Evolutionary conservation across 2,797 vertebrate genomes (phyloP), one percentile per base, ranked within the genome.

Genomic region (Ammospiza maritima): DNA sequence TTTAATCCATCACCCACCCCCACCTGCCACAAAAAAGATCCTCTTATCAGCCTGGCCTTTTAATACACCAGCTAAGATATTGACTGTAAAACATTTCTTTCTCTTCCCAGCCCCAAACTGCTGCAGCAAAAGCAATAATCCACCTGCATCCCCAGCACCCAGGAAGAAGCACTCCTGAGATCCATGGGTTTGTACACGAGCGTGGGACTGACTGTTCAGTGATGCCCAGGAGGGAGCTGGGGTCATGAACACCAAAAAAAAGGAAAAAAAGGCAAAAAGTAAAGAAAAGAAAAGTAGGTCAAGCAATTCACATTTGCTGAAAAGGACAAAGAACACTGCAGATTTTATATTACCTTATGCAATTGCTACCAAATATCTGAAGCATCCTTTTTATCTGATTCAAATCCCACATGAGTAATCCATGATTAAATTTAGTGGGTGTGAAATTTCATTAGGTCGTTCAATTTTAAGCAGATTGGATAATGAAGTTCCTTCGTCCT

Each of bases 391-490:
- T 80, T 60, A 90, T 81, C 91, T 76, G 90, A 96, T 95, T 95
- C 86, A 95, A 96, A 93, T 93, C 82, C 96, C 91, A 85, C 72
- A 72, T 38, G 86, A 95, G 87, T 60, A 90, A 96, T 95, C 72
- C 83, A 26, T 89, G 95, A 95, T 96, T 96, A 92, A 92, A 86
- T 96, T 65, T 85, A 96, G 92, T 38, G 91, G 78, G 89, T 95
- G 91, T 96, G 93, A 97, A 96, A 95, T 96, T 60, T 97, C 94
- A 97, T 93, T 96, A 97, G 88, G 90, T 78, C 71, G 65, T 76
- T 95, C 96, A 92, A 87, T 96, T 97, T 95, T 82, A 88, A 96
- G 95, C 92, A 79, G 50, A 97, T 86, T 96, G 96, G 94, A 93
- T 97, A 97, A 97, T 96, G 90, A 96, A 97, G 96, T 93, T 96